phyloP scores from a whole-genome alignment of 2,888 invertebrate species.

The Drosophila prostipennis region DNA sequence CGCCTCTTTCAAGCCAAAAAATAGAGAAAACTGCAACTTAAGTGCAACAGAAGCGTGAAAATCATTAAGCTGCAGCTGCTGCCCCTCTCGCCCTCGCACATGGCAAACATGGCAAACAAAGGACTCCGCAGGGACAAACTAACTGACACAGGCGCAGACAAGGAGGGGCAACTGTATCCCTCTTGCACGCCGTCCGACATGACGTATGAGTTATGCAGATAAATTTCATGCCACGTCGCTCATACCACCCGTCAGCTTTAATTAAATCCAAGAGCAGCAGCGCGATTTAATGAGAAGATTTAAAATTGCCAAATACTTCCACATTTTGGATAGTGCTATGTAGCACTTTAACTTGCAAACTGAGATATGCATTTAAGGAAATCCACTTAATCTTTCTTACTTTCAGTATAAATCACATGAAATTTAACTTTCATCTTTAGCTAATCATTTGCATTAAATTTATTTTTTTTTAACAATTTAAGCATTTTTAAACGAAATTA shows the following conservation, averaged over 20 bases:
- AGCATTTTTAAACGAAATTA: no score
- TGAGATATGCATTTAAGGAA: no score
- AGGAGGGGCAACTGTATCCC: slow-evolving; percentile 44
- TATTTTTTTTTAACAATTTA: no score
- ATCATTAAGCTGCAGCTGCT: slow-evolving; percentile 74
- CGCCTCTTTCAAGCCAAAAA: slow-evolving; percentile 55
- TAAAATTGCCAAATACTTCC: background rate
- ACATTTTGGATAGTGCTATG: no score
- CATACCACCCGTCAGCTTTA: slow-evolving; percentile 61
- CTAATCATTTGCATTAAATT: no score
- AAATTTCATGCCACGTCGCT: slow-evolving; percentile 67
- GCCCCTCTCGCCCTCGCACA: slow-evolving; percentile 15
- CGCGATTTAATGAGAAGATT: slow-evolving; percentile 28
- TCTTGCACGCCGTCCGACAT: slow-evolving; percentile 48
- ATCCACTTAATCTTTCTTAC: no score
- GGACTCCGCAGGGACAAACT: slow-evolving; percentile 20
- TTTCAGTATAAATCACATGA: no score
- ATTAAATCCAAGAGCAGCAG: slow-evolving; percentile 40
- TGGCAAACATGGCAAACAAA: slow-evolving; percentile 6
- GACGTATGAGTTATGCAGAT: slow-evolving; percentile 71
- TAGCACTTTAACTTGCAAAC: no score
- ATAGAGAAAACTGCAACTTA: slow-evolving; percentile 56
- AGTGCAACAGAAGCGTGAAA: slow-evolving; percentile 68
- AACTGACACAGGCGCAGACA: slow-evolving; percentile 8
- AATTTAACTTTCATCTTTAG: no score